Base-by-base conservation (phyloP, 2,797 vertebrate species). In the Takifugu ocellatus region DNA sequence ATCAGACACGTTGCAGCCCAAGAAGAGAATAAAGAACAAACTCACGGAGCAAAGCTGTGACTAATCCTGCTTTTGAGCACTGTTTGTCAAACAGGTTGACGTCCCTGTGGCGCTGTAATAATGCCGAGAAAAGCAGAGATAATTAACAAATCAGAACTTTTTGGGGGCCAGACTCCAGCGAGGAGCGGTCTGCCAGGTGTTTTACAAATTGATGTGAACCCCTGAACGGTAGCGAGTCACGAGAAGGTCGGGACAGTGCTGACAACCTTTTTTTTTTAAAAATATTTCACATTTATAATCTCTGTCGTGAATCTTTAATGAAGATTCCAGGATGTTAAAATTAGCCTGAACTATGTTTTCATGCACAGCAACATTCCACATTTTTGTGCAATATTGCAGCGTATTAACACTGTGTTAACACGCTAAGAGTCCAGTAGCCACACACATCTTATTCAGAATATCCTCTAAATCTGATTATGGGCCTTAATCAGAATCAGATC, bases 221-320 rank as follows among this genome's bases (percentile, higher is more conserved):
- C 59, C 68, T 55, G 65, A 78, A 56, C 36, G 45, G 49, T 49
- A 57, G 70, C 59, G 74, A 70, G 60, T 61, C 42, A 42, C 12
- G 75, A 58, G 24, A 56, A 64, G 56, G 58, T 57, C 58, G 44
- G 54, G 31, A 49, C 60, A 54, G 61, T 59, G 65, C 61, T 56
- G 31, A 42, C 53, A 63, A 33, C 39, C 70, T 29, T 26, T 54
- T 78, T 72, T 78, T 46, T 51, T 64, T 56, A 61, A 1, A 21
- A 21, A 21, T 39, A 14, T 2, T 48, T 53, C 36, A 16, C 17
- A 66, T 12, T 52, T 49, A 53, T 53, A 17, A 56, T 45, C 49
- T 74, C 39, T 63, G 5, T n/a, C 33, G 42, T 70, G 59, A 70
- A 63, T 80, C 26, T 71, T 80, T 68, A 61, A 75, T 68, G 69